Evolutionary conservation across 2,113 vertebrate species (phyloP), one percentile per base, ranked within the genome.

Genomic region (Nesoenas mayeri): DNA sequence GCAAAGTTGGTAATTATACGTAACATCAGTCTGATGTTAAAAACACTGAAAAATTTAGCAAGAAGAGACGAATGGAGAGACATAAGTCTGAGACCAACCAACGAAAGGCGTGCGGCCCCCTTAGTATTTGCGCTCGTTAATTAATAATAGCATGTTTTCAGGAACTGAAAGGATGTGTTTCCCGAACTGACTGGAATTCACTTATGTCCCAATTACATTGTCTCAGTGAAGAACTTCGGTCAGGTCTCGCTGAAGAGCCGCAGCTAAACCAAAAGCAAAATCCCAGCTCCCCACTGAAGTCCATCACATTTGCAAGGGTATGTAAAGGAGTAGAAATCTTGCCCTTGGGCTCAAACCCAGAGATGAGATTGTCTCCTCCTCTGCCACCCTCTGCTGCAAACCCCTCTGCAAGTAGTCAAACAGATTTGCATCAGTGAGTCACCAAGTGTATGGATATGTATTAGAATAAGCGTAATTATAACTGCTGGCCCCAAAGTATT

Each of bases 41-140:
- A 98, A 99, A 98, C 98, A 98, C 98, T 99, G 98, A 99, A 99
- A 99, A 99, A 99, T 99, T 99, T 99, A 99, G 99, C 98, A 98
- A 98, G 98, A 97, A 98, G 98, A 99, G 98, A 98, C 98, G 98
- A 98, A 99, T 98, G 98, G 98, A 99, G 97, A 98, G 99, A 99
- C 99, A 97, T 93, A 98, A 98, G 98, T 98, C 98, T 97, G 98
- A 99, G 99, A 99, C 98, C 98, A 98, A 98, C 96, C 98, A 98
- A 99, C 98, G 98, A 98, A 96, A 98, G 98, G 98, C 97, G 97
- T 97, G 97, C 95, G 38, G 96, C 96, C 98, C 97, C 97, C 89
- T 57, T 97, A 97, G 97, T 98, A 98, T 98, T 99, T 98, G 98
- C 34, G 97, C 98, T 98, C 98, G 98, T 98, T 98, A 97, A 98